phyloP scores from a whole-genome alignment of 2,113 vertebrate genomes.

The Gorsachius goisagi region DNA sequence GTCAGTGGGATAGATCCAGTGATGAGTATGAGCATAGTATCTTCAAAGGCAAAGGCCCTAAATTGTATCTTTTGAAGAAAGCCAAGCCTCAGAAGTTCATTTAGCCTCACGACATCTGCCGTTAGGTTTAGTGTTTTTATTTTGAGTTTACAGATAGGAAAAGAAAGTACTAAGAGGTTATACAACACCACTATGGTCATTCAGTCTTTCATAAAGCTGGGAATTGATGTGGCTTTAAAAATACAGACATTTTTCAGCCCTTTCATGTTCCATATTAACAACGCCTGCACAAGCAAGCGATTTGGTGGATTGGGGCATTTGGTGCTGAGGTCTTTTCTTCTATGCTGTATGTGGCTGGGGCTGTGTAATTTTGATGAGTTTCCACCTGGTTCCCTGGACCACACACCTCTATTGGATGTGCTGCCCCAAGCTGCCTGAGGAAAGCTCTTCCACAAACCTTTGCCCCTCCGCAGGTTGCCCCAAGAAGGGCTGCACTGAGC shows the following conservation, averaged over 20 bases:
- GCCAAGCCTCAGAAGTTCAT: neutral
- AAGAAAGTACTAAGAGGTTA: neutral
- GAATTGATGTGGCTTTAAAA: neutral
- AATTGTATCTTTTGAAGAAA: neutral
- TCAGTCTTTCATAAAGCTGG: neutral
- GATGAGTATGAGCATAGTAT: neutral
- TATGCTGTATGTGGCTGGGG: neutral
- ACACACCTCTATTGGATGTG: accelerated
- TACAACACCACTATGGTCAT: neutral
- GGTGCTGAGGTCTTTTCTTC: neutral
- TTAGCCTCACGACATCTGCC: neutral
- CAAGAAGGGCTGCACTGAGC: neutral
- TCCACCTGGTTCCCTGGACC: neutral
- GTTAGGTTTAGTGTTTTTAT: neutral
- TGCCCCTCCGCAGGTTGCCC: neutral
- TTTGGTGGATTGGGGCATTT: neutral
- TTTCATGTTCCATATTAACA: neutral
- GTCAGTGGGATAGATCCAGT: neutral
- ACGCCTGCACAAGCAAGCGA: neutral
- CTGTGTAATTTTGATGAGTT: neutral
- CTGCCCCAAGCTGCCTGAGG: neutral
- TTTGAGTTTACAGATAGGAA: neutral
- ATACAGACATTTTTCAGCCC: neutral
- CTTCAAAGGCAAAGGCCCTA: neutral
- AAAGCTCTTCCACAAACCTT: neutral